Conservation (phyloP, 1,140 invertebrate genomes). For the Babylonia areolata region DNA sequence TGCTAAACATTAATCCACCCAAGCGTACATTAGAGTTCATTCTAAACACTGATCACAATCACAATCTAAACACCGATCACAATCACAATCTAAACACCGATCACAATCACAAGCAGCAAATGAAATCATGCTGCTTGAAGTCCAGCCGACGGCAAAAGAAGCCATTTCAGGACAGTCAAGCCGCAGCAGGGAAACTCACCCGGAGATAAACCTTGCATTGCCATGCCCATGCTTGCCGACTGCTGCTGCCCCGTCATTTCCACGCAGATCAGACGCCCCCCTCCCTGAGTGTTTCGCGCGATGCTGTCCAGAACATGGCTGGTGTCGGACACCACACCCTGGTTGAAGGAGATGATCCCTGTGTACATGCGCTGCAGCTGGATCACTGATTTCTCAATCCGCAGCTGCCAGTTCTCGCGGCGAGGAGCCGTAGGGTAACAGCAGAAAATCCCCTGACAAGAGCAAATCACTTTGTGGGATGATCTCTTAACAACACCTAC, state of each 20-base stretch:
- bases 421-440: slow-evolving; percentile 36
- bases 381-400: slow-evolving; percentile 56
- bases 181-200: slow-evolving; percentile 1
- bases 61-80: too few species aligned
- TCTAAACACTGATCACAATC: too few species aligned
- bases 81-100: too few species aligned
- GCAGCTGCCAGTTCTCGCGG: slow-evolving; percentile 47
- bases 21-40: too few species aligned
- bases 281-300: slow-evolving; percentile 45
- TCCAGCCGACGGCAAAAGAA: too few species aligned
- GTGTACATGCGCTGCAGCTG: slow-evolving; percentile 42
- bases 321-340: slow-evolving; percentile 40
- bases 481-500: too few species aligned
- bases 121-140: too few species aligned
- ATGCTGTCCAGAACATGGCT: slow-evolving; percentile 55
- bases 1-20: too few species aligned
- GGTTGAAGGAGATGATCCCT: slow-evolving; percentile 41
- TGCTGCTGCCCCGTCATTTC: slow-evolving; percentile 57
- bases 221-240: not conserved
- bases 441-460: slow-evolving; percentile 49
- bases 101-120: too few species aligned
- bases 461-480: not conserved
- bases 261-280: slow-evolving; percentile 56
- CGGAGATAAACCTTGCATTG: slow-evolving; percentile 28
- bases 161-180: too few species aligned